A percentile compares a stretch with the other conserved stretches of the same genome.
Conservation (phyloP, 2,888 invertebrate genomes). For the Amphipyra berbera region DNA sequence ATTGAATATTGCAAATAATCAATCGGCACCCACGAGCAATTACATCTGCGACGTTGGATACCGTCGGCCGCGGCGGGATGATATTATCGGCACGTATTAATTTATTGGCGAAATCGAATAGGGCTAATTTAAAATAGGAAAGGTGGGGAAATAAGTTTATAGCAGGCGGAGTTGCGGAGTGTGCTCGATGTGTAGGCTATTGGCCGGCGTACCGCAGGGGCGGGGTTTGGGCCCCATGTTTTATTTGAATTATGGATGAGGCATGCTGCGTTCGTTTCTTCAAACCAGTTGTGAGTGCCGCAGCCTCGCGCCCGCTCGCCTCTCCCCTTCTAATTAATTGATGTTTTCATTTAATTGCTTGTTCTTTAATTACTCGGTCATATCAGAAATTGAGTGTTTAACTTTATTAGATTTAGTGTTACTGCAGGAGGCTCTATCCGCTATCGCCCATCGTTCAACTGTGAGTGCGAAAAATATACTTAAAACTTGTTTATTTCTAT, state of each 20-base stretch:
- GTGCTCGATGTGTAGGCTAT: constrained; percentile 80
- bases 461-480: constrained; percentile 49
- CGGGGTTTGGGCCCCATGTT: constrained; percentile 88
- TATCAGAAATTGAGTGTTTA: constrained; percentile 83
- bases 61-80: constrained; percentile 69
- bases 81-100: constrained; percentile 83
- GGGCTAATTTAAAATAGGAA: constrained; percentile 82
- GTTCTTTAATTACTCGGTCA: constrained; percentile 84
- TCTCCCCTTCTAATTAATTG: constrained; percentile 88
- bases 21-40: constrained; percentile 79
- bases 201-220: constrained; percentile 86
- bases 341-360: constrained; percentile 88
- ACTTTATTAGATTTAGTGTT: constrained; percentile 77
- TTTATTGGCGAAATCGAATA: constrained; percentile 83
- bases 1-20: constrained; percentile 84
- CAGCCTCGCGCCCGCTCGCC: constrained; percentile 86
- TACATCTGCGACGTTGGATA: constrained; percentile 72
- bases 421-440: constrained; percentile 39
- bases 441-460: constrained; percentile 28
- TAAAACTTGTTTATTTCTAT: constrained; percentile 17
- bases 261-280: constrained; percentile 79
- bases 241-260: constrained; percentile 90
- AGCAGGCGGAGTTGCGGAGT: constrained; percentile 84
- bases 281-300: constrained; percentile 87
- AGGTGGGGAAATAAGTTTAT: constrained; percentile 83